A percentile compares a stretch with the other conserved stretches of the same genome.
Conservation (phyloP, 2,113 vertebrate genomes). For the Saguinus midas region DNA sequence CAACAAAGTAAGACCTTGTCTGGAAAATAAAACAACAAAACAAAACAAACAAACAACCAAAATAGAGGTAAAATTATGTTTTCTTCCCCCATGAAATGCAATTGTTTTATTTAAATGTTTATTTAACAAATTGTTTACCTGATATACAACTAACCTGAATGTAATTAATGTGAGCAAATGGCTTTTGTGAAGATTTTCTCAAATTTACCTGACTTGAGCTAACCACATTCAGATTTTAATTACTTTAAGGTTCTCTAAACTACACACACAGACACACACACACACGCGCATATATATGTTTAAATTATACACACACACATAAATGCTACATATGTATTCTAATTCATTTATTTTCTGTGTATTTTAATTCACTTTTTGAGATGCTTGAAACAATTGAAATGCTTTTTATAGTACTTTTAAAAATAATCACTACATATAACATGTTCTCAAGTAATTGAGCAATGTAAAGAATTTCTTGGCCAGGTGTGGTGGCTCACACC, state of each 20-base stretch:
- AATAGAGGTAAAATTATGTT: not conserved
- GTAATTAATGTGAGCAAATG: not conserved
- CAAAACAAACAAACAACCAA: not conserved
- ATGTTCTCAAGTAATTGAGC: not conserved
- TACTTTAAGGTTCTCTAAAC: conserved; percentile 1
- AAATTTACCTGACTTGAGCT: not conserved
- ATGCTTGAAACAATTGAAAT: not conserved
- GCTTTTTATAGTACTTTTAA: not conserved
- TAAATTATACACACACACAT: not conserved
- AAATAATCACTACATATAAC: not conserved
- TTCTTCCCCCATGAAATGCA: not conserved
- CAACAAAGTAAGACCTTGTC: no score
- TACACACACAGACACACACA: not conserved
- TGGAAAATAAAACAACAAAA: no score
- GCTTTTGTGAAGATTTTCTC: not conserved
- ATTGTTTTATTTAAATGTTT: not conserved
- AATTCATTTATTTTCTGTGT: not conserved
- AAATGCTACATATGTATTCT: not conserved
- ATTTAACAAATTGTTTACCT: not conserved
- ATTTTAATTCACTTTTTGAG: not conserved
- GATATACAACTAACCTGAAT: not conserved
- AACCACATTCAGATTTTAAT: not conserved
- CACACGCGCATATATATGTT: not conserved
- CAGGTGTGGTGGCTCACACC: no score
- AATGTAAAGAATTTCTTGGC: not conserved